These are phyloP conservation scores for Notiomystis cincta DNA, from an alignment of 2,113 vertebrate species.

Conservation along the genomic window DNA sequence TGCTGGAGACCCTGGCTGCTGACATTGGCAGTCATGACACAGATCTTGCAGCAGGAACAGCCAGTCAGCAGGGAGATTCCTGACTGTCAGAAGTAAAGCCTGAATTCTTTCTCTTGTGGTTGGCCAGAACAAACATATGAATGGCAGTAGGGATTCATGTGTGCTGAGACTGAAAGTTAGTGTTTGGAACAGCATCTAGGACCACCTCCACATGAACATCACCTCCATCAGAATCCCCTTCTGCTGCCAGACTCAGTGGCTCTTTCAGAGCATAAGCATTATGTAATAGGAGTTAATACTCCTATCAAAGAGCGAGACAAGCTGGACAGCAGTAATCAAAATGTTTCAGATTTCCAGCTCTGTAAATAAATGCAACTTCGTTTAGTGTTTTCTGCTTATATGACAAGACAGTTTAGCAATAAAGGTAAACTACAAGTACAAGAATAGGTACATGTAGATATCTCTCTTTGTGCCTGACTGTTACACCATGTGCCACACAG, in stretches of 20 bases:
- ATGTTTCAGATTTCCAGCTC: neutral
- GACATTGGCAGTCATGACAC: neutral
- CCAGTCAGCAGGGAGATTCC: neutral
- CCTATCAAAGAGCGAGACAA: neutral
- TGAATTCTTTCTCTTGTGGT: neutral
- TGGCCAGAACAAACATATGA: neutral
- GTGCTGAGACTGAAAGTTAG: neutral
- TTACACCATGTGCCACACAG: neutral
- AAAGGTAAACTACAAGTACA: neutral
- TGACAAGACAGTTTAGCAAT: neutral
- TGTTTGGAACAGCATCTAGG: neutral
- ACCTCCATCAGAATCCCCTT: neutral
- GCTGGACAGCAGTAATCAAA: neutral
- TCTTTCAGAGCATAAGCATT: neutral
- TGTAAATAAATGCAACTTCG: neutral
- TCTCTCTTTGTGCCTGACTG: neutral
- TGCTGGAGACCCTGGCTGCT: neutral
- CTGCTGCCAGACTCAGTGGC: neutral
- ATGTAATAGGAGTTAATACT: neutral
- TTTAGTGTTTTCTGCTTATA: neutral
- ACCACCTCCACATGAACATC: neutral
- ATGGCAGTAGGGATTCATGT: neutral
- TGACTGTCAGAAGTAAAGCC: neutral
- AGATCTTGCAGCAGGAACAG: neutral
- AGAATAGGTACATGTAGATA: neutral